Evolutionary conservation across 2,113 vertebrate species (phyloP), one percentile per base, ranked within the genome.

Genomic region (Pachyramphus minor): DNA sequence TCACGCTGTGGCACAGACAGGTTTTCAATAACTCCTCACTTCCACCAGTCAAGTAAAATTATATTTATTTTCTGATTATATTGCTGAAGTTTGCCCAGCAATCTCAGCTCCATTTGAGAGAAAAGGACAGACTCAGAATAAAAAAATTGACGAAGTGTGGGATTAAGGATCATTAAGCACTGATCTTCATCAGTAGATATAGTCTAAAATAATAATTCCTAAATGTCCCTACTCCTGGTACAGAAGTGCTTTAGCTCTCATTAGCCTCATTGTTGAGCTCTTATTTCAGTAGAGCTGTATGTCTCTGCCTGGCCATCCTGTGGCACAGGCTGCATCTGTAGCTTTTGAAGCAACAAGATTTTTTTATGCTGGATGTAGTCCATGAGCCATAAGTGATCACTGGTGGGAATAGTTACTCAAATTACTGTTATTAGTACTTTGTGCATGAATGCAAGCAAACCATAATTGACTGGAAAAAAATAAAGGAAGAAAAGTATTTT

Each of bases 381-480:
- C 67, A 44, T 39, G 22, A 80, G 35, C 44, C 42, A 9, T 80
- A 88, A 95, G 63, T 86, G 59, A 75, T 77, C 79, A 49, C 3
- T 93, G 56, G 66, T 90, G 39, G 24, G 55, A 91, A 64, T 82
- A 90, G 63, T 90, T 83, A 74, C 14, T 84, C 60, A 71, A 81
- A 88, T 95, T 86, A 86, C 75, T 90, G 55, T 87, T 92, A 90
- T 92, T 88, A 94, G 75, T 37, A 86, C 39, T 90, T 96, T 87
- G 91, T 96, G 76, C 47, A 75, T 66, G 37, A 95, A 85, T 83
- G 59, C 71, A 69, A 87, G 62, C 50, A 94, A 93, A 88, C 58
- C 30, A 22, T 76, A 89, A 90, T 47, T 58, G 63, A 80, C 66
- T 87, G 15, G 6, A 59, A 83, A 87, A 59, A 93, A 56, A 63